Evolutionary conservation across 2,888 invertebrate species (phyloP).

Genomic region (Eupithecia insigniata): DNA sequence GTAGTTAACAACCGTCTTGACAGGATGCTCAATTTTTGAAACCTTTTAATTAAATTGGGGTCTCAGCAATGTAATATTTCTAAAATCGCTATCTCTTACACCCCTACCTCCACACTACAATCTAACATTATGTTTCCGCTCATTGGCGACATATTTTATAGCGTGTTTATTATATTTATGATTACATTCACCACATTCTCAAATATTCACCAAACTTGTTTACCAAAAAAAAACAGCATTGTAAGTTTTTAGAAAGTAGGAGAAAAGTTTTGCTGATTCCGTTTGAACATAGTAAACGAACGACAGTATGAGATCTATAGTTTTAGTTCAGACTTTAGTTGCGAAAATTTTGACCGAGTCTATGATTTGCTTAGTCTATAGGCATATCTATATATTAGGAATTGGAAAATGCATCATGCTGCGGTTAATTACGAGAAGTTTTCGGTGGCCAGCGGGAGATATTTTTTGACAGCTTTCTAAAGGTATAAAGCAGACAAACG

Average conservation of each 20-base stretch:
- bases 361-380: no score
- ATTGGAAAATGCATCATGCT: no score
- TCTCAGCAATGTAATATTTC: neutral
- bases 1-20: no score
- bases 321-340: no score
- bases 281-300: neutral
- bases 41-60: no score
- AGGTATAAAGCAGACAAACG: no score
- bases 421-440: no score
- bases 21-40: no score
- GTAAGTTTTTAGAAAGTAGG: conserved; percentile 16
- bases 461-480: no score
- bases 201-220: conserved; percentile 14
- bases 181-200: conserved; percentile 25
- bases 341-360: no score
- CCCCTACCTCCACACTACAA: conserved; percentile 21
- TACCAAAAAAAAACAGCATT: conserved; percentile 7
- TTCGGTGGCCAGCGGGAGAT: no score
- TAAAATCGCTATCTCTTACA: conserved; percentile 13
- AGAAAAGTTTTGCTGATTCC: conserved; percentile 17
- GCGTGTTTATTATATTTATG: conserved; percentile 61
- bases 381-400: no score
- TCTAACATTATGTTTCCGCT: conserved; percentile 58
- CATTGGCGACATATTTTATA: conserved; percentile 73
- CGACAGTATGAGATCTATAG: neutral